phyloP scores from a whole-genome alignment of 2,113 vertebrate species.

The Gavialis gangeticus region DNA sequence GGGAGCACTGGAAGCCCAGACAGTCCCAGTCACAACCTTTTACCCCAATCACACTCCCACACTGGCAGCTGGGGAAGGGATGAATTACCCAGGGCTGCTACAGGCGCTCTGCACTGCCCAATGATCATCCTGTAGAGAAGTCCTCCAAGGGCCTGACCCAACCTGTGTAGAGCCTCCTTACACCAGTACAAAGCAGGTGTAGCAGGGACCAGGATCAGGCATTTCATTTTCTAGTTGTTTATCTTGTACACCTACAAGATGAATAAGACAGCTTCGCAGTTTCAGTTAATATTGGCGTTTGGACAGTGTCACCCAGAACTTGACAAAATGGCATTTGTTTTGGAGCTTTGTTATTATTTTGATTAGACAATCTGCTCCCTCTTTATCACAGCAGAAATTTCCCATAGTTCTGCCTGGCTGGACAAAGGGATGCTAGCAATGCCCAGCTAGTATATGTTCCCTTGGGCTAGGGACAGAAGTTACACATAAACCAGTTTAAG shows the following conservation, averaged over 20 bases:
- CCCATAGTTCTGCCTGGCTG: not conserved
- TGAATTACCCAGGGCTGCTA: not conserved
- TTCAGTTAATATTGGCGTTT: not conserved
- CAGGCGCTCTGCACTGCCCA: not conserved
- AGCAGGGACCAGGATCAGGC: not conserved
- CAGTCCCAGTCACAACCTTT: not conserved
- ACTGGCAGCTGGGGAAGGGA: not conserved
- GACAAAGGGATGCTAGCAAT: not conserved
- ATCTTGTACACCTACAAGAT: not conserved
- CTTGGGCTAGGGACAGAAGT: too few relatives aligned
- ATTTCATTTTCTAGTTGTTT: not conserved
- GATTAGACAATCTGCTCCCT: not conserved
- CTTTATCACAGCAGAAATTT: not conserved
- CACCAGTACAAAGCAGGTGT: fast-evolving
- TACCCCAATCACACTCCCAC: too few relatives aligned
- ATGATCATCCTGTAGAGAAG: fast-evolving
- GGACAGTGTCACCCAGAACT: not conserved
- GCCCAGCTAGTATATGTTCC: not conserved
- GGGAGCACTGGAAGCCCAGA: not conserved
- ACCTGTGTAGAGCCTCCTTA: not conserved
- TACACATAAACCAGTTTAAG: too few relatives aligned
- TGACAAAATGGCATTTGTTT: not conserved
- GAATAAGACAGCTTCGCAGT: not conserved
- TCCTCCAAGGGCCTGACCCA: not conserved
- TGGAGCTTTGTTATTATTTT: not conserved